phyloP scores from a whole-genome alignment of 2,888 invertebrate species.

The Eristalis tenax region DNA sequence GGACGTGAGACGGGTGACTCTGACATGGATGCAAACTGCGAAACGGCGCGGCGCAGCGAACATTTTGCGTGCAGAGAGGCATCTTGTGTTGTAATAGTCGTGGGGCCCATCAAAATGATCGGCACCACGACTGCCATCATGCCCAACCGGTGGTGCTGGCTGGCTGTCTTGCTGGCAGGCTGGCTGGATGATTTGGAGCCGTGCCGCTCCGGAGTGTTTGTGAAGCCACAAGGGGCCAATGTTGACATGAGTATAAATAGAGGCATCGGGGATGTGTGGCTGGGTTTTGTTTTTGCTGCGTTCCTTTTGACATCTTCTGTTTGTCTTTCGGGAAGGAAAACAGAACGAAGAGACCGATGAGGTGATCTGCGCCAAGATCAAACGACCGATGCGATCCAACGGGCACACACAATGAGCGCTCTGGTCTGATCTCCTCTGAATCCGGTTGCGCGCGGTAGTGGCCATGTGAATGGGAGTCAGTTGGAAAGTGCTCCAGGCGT shows the following conservation, averaged over 20 bases:
- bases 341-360: slow-evolving; percentile 39
- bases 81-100: slow-evolving; percentile 54
- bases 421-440: slow-evolving; percentile 2
- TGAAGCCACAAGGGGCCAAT: slow-evolving; percentile 52
- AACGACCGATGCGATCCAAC: slow-evolving; percentile 34
- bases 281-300: slow-evolving; percentile 23
- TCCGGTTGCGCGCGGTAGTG: slow-evolving; percentile 17
- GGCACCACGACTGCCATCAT: slow-evolving; percentile 57
- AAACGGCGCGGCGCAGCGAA: slow-evolving; percentile 32
- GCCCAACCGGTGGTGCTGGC: slow-evolving; percentile 53
- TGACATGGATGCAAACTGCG: slow-evolving; percentile 60
- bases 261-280: slow-evolving; percentile 52
- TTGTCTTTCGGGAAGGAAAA: slow-evolving; percentile 61
- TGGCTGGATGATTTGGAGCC: slow-evolving; percentile 21
- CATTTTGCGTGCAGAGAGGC: slow-evolving; percentile 63
- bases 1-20: neutral
- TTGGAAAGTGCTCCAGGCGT: slow-evolving; percentile 12
- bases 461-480: neutral
- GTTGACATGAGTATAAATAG: slow-evolving; percentile 68
- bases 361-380: slow-evolving; percentile 66
- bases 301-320: slow-evolving; percentile 54
- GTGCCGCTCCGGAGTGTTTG: slow-evolving; percentile 22
- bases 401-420: slow-evolving; percentile 6
- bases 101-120: slow-evolving; percentile 67
- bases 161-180: neutral